A percentile compares a stretch with the other conserved stretches of the same genome.
These are phyloP conservation scores for Zaprionus inermis DNA, from an alignment of 1,140 invertebrate genomes.

Conservation along the genomic window DNA sequence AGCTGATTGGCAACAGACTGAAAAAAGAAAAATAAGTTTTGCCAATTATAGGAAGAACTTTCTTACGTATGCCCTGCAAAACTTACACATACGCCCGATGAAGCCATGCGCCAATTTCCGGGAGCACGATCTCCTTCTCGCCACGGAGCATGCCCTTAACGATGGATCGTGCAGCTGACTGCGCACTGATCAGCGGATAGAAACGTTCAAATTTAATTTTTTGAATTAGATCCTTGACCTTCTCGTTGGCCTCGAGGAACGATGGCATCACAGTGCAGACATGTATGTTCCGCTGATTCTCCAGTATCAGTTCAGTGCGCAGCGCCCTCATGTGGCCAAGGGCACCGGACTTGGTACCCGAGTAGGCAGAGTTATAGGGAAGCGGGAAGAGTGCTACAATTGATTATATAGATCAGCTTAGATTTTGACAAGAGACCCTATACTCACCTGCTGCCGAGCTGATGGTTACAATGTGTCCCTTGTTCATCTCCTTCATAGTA, in stretches of 20 bases:
- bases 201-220: not conserved
- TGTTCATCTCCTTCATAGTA: constrained; percentile 92
- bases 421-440: not conserved
- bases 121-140: constrained; percentile 57
- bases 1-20: constrained; percentile 34
- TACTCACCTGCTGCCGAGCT: constrained; percentile 90
- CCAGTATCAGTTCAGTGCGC: constrained; percentile 57
- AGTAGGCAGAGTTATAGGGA: constrained; percentile 84
- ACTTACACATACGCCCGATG: constrained; percentile 32
- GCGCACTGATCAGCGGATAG: constrained; percentile 53
- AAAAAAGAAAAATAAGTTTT: not conserved
- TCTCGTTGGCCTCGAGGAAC: constrained; percentile 55
- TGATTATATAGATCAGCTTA: not conserved
- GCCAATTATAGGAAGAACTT: not conserved
- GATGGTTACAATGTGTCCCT: constrained; percentile 93
- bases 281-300: constrained; percentile 47
- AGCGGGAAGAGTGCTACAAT: constrained; percentile 37
- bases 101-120: not conserved
- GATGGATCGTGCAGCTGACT: constrained; percentile 38
- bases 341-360: constrained; percentile 90
- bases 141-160: constrained; percentile 54
- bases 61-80: not conserved
- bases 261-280: constrained; percentile 52
- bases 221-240: constrained; percentile 15
- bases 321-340: constrained; percentile 89